Conservation (phyloP, 2,797 vertebrate genomes). For the Melanotaenia pygmaea region DNA sequence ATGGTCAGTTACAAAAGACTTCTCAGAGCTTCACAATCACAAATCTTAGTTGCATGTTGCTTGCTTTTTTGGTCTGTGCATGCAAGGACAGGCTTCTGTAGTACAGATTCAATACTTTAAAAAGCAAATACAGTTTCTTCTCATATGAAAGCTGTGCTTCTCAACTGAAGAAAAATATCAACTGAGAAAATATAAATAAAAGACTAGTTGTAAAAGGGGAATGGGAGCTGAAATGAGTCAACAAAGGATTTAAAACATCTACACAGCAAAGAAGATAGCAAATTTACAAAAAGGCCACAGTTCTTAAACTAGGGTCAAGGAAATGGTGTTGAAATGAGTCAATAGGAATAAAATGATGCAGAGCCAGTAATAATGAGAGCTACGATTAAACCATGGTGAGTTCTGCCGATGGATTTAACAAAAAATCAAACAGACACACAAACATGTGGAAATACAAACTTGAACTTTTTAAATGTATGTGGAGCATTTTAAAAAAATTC, state of each 20-base stretch:
- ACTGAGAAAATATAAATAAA: background rate
- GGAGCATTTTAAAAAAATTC: too few species aligned
- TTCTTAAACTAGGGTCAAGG: background rate
- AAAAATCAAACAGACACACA: background rate
- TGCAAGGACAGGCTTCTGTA: too few species aligned
- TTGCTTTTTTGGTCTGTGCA: too few species aligned
- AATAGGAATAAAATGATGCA: background rate
- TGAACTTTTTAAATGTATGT: too few species aligned
- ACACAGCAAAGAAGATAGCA: background rate
- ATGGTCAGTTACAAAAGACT: background rate
- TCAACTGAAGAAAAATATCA: background rate
- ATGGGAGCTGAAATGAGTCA: background rate
- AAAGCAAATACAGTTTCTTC: background rate
- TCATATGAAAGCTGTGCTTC: background rate
- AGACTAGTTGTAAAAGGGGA: background rate
- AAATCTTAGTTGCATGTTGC: background rate
- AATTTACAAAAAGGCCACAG: background rate
- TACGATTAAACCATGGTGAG: background rate
- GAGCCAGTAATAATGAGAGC: background rate
- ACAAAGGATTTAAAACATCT: background rate
- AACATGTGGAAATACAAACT: too few species aligned
- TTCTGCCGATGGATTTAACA: background rate
- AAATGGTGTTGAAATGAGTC: background rate
- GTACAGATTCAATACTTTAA: too few species aligned
- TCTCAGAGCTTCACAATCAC: background rate